Percentiles rank a stretch among this genome's conserved stretches.
These are phyloP conservation scores for Limnephilus lunatus DNA, from an alignment of 2,888 invertebrate genomes.

Conservation along the genomic window DNA sequence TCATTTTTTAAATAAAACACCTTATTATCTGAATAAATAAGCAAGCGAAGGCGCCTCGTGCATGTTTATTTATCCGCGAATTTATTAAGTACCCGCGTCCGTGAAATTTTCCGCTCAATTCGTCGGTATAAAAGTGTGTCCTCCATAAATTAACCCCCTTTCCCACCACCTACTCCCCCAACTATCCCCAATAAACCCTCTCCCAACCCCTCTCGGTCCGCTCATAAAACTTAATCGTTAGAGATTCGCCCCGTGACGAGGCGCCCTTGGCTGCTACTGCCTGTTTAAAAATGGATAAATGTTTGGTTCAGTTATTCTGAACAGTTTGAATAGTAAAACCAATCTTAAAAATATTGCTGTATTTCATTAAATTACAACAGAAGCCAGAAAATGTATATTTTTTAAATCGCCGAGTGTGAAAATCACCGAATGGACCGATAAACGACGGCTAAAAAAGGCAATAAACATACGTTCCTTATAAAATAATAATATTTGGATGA, in stretches of 20 bases:
- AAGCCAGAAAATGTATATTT: neutral
- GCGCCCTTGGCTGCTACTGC: neutral
- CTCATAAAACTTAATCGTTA: constrained; percentile 50
- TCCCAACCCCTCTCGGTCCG: constrained; percentile 12
- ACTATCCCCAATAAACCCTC: neutral
- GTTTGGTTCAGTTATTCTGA: constrained; percentile 29
- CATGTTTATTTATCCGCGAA: constrained; percentile 18
- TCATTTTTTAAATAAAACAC: neutral
- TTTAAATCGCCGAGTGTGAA: too few species aligned
- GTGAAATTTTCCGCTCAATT: neutral
- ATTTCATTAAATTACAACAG: neutral
- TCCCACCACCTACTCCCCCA: neutral
- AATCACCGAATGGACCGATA: too few species aligned
- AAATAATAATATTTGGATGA: too few species aligned
- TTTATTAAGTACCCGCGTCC: constrained; percentile 42
- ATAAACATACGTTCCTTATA: too few species aligned
- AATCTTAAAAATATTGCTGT: neutral
- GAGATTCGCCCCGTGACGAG: constrained; percentile 39
- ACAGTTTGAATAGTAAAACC: neutral
- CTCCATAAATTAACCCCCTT: constrained; percentile 29
- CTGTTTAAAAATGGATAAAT: constrained; percentile 46
- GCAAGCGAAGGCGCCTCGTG: neutral
- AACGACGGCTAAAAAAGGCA: too few species aligned
- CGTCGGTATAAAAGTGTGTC: constrained; percentile 31
- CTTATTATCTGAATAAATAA: constrained; percentile 26